Evolutionary conservation across 2,888 invertebrate genomes (phyloP).

Genomic region (Rhorus exstirpatorius): DNA sequence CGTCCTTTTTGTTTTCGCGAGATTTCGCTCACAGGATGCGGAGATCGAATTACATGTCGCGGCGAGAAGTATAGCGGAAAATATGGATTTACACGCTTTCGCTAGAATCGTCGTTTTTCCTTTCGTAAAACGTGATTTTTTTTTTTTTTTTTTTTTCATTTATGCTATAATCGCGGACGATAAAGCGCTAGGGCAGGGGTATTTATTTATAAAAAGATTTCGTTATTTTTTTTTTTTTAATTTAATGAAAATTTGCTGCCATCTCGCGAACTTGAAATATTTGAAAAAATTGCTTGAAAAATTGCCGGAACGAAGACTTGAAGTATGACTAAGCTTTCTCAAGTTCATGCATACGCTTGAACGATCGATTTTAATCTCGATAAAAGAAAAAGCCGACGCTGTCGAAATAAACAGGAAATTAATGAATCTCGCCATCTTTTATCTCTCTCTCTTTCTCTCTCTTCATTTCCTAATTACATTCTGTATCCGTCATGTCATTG

Average conservation of each 20-base stretch:
- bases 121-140: constrained; percentile 13
- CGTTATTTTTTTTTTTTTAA: too few relatives aligned
- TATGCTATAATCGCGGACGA: too few relatives aligned
- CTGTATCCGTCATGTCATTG: constrained; percentile 37
- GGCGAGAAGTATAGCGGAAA: background rate
- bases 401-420: constrained; percentile 49
- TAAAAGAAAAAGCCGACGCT: constrained; percentile 24
- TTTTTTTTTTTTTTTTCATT: constrained; percentile 7
- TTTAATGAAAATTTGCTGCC: too few relatives aligned
- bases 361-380: constrained; percentile 32
- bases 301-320: background rate
- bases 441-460: background rate
- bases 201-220: too few relatives aligned
- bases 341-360: background rate
- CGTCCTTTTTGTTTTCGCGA: background rate
- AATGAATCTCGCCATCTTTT: constrained; percentile 17
- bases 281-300: background rate
- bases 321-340: too few relatives aligned
- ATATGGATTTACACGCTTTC: constrained; percentile 1
- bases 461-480: constrained; percentile 22
- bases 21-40: too few relatives aligned
- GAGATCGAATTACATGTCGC: too few relatives aligned
- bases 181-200: too few relatives aligned
- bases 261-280: constrained; percentile 6
- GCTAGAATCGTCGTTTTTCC: background rate